Percentiles rank a stretch among this genome's conserved stretches.
These are phyloP conservation scores for Drosophila ogumai DNA, from an alignment of 1,140 invertebrate genomes.

Conservation along the genomic window DNA sequence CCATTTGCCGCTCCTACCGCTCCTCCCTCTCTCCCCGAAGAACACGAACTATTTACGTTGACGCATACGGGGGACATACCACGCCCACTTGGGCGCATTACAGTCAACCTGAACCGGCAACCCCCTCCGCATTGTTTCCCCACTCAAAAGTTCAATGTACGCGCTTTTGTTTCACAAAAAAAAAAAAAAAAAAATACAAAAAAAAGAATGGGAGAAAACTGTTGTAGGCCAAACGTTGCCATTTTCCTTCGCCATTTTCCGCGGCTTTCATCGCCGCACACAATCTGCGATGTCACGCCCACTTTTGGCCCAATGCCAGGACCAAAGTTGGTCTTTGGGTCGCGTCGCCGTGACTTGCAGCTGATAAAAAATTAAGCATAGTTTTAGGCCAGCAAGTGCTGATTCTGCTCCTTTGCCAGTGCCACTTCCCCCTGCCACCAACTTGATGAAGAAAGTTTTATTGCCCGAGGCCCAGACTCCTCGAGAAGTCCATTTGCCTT, in stretches of 20 bases:
- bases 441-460: slow-evolving; percentile 81
- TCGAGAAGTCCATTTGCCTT: slow-evolving; percentile 53
- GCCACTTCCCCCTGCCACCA: slow-evolving; percentile 17
- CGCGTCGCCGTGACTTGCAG: slow-evolving; percentile 58
- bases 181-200: slow-evolving; percentile 1
- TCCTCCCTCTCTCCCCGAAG: slow-evolving; percentile 5
- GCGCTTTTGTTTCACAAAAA: slow-evolving; percentile 64
- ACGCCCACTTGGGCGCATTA: slow-evolving; percentile 63
- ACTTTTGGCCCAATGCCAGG: slow-evolving; percentile 30
- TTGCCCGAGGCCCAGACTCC: slow-evolving; percentile 35
- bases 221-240: slow-evolving; percentile 71
- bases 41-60: slow-evolving; percentile 73
- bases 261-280: slow-evolving; percentile 56
- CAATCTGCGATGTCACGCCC: slow-evolving; percentile 54
- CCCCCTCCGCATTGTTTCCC: slow-evolving; percentile 10
- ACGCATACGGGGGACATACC: slow-evolving; percentile 28
- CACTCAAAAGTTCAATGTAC: slow-evolving; percentile 69
- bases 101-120: slow-evolving; percentile 23
- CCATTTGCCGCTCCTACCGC: slow-evolving; percentile 47
- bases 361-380: slow-evolving; percentile 75
- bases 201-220: slow-evolving; percentile 3
- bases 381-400: slow-evolving; percentile 71
- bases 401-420: slow-evolving; percentile 20
- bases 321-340: slow-evolving; percentile 79
- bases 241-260: slow-evolving; percentile 67